These are phyloP conservation scores for Nycticebus coucang DNA, from an alignment of 2,113 vertebrate species.

Conservation along the genomic window DNA sequence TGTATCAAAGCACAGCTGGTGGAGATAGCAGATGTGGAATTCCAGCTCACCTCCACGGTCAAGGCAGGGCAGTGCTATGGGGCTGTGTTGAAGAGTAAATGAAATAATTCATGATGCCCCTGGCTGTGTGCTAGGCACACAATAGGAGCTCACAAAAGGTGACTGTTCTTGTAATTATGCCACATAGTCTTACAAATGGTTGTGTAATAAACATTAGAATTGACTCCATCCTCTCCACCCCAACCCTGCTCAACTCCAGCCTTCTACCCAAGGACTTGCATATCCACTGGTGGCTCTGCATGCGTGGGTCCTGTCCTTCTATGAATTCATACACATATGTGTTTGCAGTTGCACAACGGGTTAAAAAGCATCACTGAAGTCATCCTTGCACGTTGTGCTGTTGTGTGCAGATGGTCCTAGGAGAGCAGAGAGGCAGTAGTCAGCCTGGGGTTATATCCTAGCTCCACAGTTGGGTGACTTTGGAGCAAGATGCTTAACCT, in stretches of 20 bases:
- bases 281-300: not conserved
- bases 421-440: not conserved
- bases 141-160: not conserved
- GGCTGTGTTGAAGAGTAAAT: not conserved
- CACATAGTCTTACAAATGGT: not conserved
- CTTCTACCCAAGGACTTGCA: not conserved
- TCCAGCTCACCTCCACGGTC: not conserved
- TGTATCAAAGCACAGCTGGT: not conserved
- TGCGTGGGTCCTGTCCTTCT: not conserved
- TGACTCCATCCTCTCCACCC: too few relatives aligned
- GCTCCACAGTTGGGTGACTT: not conserved
- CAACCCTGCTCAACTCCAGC: not conserved
- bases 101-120: too few relatives aligned
- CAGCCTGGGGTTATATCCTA: not conserved
- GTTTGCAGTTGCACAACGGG: not conserved
- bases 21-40: fast-evolving
- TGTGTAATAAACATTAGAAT: not conserved
- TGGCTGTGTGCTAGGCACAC: not conserved
- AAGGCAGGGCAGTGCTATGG: too few relatives aligned
- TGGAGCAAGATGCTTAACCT: not conserved
- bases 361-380: not conserved
- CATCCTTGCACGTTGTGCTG: not conserved
- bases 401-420: not conserved
- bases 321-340: not conserved
- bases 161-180: not conserved